Evolutionary conservation across 1,140 invertebrate genomes (phyloP), one percentile per base, ranked within the genome.

Genomic region (Microplitis mediator): DNA sequence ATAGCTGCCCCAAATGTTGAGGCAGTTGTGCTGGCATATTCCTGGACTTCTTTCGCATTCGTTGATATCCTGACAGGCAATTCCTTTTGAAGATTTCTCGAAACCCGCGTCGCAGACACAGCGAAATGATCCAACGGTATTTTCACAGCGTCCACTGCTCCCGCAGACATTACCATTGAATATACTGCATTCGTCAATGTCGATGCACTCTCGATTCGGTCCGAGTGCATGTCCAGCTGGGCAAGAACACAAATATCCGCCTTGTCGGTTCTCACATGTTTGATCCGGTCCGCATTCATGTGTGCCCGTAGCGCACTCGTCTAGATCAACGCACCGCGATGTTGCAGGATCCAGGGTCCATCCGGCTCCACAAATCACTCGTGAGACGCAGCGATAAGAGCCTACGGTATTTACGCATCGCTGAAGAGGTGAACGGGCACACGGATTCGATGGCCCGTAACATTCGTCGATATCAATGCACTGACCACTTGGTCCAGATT

Each of bases 1-100:
- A 84, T 93, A 95, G 3, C 91, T 89, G 0, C 95, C 95, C 93
- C 93, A 95, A 0, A 91, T 89, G 79, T 97, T 97, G 39, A 93
- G 88, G 76, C 95, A 97, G n/a, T 88, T 90, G 56, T 97, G 95
- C 75, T 96, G 91, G 78, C 96, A 98, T 0, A 93, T 80, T 2
- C 90, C 90, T 0, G 89, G 86, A 1, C 86, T 88, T 67, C 88
- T 86, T 6, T 82, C 65, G 72, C 93, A 94, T 80, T 94, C 92
- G 77, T 94, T 89, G 0, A 93, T 82, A 74, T 94, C 92, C 32
- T 89, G 86, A 75, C 92, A 93, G 13, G 14, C 35, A 23, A 86
- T 89, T n/a, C 87, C 84, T 65, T 86, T 86, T 0, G 82, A 81
- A 3, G 85, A 87, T 73, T 91, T 89, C 61, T 90, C 88, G 82